Evolutionary conservation across 2,888 invertebrate species (phyloP), one percentile per base, ranked within the genome.

Genomic region (Tachina fera): DNA sequence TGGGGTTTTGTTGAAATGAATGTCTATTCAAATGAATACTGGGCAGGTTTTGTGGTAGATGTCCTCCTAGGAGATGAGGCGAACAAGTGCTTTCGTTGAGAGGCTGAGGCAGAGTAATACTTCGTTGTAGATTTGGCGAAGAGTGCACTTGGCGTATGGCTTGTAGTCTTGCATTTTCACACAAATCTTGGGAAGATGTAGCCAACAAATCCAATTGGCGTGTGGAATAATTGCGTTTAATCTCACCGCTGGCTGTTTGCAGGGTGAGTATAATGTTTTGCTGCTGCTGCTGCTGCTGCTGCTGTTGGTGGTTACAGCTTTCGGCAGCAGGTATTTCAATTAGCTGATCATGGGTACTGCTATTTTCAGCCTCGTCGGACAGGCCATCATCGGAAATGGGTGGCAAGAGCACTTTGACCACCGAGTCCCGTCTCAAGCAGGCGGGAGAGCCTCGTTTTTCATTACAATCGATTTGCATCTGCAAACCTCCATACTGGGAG

Each of bases 131-230:
- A 89, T 93, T 92, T 4, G 93, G 93, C 1, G 93, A 91, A 5
- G 93, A 93, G 70, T 93, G 92, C 56, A 93, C 91, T 81, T 92
- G 93, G 0, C 92, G 91, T 22, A 92, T 92, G 58, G 90, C 90
- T 47, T 89, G 89, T 60, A 90, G 74, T 3, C 89, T 89, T 53
- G 88, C 84, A 16, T 89, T 53, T n/a, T 90, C 90, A 2, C 89
- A 87, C 43, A 92, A 87, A 84, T 92, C 92, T 85, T 92, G 92
- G 49, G 92, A 92, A 0, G 92, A 92, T 10, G 91, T 90, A 10
- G 91, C 91, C 56, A 92, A 77, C 9, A 92, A 74, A 0, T 92
- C 91, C 79, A 93, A 76, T 84, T 93, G 92, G 10, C 92, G 87
- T 1, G 92, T 92, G 39, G 93, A 93, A 53, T 91, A 92, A 85